phyloP scores from a whole-genome alignment of 2,888 invertebrate species.

The Metallyticus violacea region DNA sequence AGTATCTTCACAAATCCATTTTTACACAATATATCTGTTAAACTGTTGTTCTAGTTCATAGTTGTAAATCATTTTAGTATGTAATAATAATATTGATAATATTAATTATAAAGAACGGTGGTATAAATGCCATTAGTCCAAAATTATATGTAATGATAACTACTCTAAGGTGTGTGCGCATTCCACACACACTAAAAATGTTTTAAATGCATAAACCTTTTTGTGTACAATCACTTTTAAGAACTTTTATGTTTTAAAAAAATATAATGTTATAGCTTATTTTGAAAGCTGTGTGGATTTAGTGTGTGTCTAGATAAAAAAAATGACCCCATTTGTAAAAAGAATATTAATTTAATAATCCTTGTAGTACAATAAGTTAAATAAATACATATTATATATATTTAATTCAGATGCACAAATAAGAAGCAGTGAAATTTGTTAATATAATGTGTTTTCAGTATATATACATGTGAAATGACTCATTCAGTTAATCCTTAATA shows the following conservation, averaged over 20 bases:
- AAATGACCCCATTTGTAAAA: slow-evolving; percentile 5
- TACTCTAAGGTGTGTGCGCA: neutral
- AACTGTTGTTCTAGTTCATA: slow-evolving; percentile 20
- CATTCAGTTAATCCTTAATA: neutral
- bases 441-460: neutral
- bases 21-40: slow-evolving; percentile 18
- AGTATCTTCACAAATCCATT: neutral
- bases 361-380: slow-evolving; percentile 17
- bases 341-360: slow-evolving; percentile 21
- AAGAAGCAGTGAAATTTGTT: neutral
- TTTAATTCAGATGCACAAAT: slow-evolving; percentile 19
- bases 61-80: neutral
- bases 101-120: neutral
- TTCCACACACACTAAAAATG: slow-evolving; percentile 1
- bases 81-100: neutral
- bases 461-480: neutral
- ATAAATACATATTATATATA: slow-evolving; percentile 8
- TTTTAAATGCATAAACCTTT: neutral
- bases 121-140: slow-evolving; percentile 13
- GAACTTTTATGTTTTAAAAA: slow-evolving; percentile 10
- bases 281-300: slow-evolving; percentile 21
- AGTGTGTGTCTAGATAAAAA: slow-evolving; percentile 4
- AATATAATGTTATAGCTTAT: slow-evolving; percentile 4
- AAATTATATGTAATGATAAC: slow-evolving; percentile 19
- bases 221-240: slow-evolving; percentile 17